These are phyloP conservation scores for Drosophila athabasca DNA, from an alignment of 1,140 invertebrate species.

Conservation along the genomic window DNA sequence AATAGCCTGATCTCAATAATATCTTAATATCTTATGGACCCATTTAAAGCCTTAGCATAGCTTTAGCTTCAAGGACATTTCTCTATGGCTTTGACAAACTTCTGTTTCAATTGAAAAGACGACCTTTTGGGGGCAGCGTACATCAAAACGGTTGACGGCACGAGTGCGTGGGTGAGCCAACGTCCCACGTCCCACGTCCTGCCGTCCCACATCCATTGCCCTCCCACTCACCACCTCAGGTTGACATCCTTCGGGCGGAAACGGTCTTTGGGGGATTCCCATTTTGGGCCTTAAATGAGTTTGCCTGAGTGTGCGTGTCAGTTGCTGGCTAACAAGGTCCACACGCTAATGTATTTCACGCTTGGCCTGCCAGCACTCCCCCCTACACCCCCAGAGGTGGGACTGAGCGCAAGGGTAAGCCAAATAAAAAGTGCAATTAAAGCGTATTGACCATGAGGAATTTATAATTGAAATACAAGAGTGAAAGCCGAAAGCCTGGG, in stretches of 20 bases:
- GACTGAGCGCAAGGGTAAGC: no score
- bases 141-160: no score
- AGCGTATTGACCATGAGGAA: slow-evolving; percentile 79
- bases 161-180: no score
- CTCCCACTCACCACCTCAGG: neutral
- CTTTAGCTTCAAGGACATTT: no score
- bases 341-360: slow-evolving; percentile 58
- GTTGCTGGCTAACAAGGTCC: slow-evolving; percentile 42
- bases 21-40: no score
- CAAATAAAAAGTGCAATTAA: slow-evolving; percentile 79
- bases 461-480: slow-evolving; percentile 78
- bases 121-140: no score
- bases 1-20: no score
- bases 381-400: slow-evolving; percentile 7
- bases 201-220: no score
- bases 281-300: slow-evolving; percentile 70
- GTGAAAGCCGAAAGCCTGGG: slow-evolving; percentile 13
- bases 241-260: slow-evolving; percentile 41
- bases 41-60: no score
- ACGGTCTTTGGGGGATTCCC: slow-evolving; percentile 52
- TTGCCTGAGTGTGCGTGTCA: slow-evolving; percentile 38
- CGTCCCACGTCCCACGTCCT: no score
- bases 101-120: no score
- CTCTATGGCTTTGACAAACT: no score
- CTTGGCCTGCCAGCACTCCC: slow-evolving; percentile 26